A percentile compares a stretch with the other conserved stretches of the same genome.
phyloP scores from a whole-genome alignment of 2,888 invertebrate species.

The Heteromurus nitidus region DNA sequence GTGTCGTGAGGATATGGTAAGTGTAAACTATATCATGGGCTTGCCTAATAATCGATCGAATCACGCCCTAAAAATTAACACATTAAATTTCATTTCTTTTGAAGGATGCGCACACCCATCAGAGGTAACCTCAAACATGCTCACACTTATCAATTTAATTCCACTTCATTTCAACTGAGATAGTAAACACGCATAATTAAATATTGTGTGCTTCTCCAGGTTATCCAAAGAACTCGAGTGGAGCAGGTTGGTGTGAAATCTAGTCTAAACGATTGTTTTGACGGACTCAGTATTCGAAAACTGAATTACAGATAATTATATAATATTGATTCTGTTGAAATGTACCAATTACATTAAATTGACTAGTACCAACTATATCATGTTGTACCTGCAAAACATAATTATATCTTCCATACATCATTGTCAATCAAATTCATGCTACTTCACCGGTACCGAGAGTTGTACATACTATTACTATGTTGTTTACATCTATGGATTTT shows the following conservation, averaged over 20 bases:
- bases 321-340: background rate
- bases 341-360: background rate
- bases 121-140: slow-evolving; percentile 54
- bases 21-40: background rate
- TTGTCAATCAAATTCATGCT: too few relatives aligned
- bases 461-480: too few relatives aligned
- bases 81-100: too few relatives aligned
- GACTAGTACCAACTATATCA: too few relatives aligned
- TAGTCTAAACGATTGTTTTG: slow-evolving; percentile 25
- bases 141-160: background rate
- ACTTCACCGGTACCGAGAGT: too few relatives aligned
- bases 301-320: background rate
- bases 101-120: slow-evolving; percentile 49
- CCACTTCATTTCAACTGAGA: background rate
- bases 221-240: slow-evolving; percentile 56
- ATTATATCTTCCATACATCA: too few relatives aligned
- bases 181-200: too few relatives aligned
- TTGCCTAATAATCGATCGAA: too few relatives aligned
- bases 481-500: too few relatives aligned
- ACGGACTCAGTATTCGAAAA: background rate
- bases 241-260: slow-evolving; percentile 62
- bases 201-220: too few relatives aligned
- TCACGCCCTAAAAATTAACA: too few relatives aligned
- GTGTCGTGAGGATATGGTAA: slow-evolving; percentile 64
- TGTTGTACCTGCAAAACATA: too few relatives aligned